Percentiles rank a stretch among this genome's conserved stretches.
Conservation (phyloP, 1,140 invertebrate species). For the Rhyacophila brunnea region DNA sequence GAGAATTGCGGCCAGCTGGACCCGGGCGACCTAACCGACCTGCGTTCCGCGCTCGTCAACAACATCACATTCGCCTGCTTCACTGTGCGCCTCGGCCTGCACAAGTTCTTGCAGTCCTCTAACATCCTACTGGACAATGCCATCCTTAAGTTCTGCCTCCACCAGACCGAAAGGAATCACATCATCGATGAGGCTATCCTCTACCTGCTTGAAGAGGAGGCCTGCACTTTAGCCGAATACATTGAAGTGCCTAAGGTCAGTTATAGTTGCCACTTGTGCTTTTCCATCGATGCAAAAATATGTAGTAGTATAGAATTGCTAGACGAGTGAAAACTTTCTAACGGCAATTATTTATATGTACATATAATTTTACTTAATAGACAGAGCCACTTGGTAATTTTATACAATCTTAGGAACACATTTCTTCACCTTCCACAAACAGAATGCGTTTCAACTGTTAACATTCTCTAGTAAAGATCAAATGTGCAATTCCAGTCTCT, state of each 20-base stretch:
- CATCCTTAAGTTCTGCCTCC: conserved; percentile 59
- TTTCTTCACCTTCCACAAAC: too few species aligned
- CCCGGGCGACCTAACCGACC: conserved; percentile 86
- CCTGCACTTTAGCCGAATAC: conserved; percentile 64
- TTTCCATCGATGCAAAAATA: too few species aligned
- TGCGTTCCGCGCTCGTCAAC: conserved; percentile 92
- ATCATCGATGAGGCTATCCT: conserved; percentile 51
- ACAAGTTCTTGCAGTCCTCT: conserved; percentile 67
- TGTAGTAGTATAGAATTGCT: too few species aligned
- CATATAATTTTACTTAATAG: too few species aligned
- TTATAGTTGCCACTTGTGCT: too few species aligned
- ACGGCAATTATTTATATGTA: too few species aligned
- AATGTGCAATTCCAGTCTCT: too few species aligned
- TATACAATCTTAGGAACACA: too few species aligned
- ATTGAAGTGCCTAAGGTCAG: conserved; percentile 88
- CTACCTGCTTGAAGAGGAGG: conserved; percentile 68
- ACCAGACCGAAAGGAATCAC: conserved; percentile 22
- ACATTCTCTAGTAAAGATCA: too few species aligned
- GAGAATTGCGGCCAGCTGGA: conserved; percentile 66
- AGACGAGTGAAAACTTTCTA: too few species aligned
- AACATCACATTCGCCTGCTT: conserved; percentile 92
- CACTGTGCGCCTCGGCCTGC: conserved; percentile 80
- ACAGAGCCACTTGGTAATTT: too few species aligned
- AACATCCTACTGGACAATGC: conserved; percentile 64
- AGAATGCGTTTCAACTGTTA: too few species aligned